Evolutionary conservation across 2,888 invertebrate species (phyloP).

Genomic region (Lypha dubia): DNA sequence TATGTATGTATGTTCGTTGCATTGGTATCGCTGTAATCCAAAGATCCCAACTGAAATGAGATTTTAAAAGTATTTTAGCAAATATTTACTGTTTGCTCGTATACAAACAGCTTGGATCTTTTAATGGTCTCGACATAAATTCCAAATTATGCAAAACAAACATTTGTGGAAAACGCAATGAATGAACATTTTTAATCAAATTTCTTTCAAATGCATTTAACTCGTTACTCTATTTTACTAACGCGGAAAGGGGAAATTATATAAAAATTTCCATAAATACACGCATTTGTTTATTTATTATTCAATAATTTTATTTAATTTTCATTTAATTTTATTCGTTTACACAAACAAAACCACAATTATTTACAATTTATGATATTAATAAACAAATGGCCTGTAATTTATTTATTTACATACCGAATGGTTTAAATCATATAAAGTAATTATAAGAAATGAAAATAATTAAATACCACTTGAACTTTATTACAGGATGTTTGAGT

Average conservation of each 20-base stretch:
- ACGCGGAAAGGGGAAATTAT: constrained; percentile 17
- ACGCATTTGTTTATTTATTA: constrained; percentile 22
- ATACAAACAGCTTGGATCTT: neutral
- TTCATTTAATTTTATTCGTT: constrained; percentile 8
- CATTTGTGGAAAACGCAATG: constrained; percentile 10
- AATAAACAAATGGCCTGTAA: constrained; percentile 47
- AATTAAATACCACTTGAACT: constrained; percentile 22
- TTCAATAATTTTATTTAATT: constrained; percentile 1
- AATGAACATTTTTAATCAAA: constrained; percentile 22
- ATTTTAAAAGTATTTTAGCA: neutral
- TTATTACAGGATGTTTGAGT: neutral
- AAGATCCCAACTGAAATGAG: neutral
- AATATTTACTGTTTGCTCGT: constrained; percentile 1
- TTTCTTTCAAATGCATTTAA: constrained; percentile 31
- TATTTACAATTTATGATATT: constrained; percentile 59
- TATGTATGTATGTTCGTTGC: too few species aligned
- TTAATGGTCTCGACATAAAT: neutral
- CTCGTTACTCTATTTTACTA: neutral
- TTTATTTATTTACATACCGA: constrained; percentile 41
- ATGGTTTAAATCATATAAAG: constrained; percentile 46
- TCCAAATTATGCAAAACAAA: neutral
- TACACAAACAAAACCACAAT: constrained; percentile 47
- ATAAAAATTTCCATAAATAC: constrained; percentile 18
- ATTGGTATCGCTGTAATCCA: neutral
- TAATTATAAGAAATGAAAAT: constrained; percentile 6